Percentiles rank a stretch among this genome's conserved stretches.
phyloP scores from a whole-genome alignment of 2,797 vertebrate species.

The Numenius phaeopus region DNA sequence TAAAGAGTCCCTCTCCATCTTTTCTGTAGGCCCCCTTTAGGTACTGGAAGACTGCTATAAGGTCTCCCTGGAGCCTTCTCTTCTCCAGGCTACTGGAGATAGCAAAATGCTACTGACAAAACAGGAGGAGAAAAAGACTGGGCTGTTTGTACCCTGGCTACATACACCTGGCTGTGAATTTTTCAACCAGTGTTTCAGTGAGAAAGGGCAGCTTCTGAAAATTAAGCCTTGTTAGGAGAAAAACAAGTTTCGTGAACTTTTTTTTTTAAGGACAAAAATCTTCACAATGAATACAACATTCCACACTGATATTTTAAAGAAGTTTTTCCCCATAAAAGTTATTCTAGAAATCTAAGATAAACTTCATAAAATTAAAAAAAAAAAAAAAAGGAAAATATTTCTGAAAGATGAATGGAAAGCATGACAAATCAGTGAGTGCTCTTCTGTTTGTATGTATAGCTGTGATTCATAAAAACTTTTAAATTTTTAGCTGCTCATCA shows the following conservation, averaged over 20 bases:
- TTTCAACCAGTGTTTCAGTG: background rate
- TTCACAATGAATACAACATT: background rate
- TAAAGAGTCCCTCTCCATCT: background rate
- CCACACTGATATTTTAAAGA: background rate
- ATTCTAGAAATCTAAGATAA: background rate
- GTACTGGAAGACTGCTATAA: background rate
- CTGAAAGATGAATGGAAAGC: background rate
- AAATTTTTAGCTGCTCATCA: background rate
- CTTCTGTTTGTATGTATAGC: background rate
- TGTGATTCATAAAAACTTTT: background rate
- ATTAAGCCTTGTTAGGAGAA: background rate
- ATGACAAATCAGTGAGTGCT: background rate
- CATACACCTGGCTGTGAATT: fast-evolving
- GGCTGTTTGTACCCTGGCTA: background rate
- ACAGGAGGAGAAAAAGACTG: background rate
- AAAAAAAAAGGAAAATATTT: background rate
- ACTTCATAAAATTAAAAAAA: background rate
- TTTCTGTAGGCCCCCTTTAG: background rate
- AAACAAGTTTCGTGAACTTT: background rate
- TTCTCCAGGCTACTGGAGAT: background rate
- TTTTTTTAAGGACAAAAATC: background rate
- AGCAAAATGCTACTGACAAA: background rate
- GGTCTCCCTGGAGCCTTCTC: background rate
- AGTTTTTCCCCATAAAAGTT: background rate
- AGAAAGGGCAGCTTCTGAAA: background rate